phyloP scores from a whole-genome alignment of 2,888 invertebrate species.

The Marasmarcha lunaedactyla region DNA sequence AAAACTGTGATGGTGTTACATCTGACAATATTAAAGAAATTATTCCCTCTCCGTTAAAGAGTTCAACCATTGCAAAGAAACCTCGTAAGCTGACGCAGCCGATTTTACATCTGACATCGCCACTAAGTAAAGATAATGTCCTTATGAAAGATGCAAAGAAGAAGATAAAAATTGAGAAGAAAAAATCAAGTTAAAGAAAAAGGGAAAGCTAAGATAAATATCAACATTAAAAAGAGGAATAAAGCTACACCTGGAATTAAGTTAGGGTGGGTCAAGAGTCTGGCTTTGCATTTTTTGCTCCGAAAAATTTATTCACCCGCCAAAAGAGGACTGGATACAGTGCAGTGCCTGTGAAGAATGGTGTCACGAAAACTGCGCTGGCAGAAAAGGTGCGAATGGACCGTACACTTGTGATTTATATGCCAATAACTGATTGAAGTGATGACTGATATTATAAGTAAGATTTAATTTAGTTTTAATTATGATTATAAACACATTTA shows the following conservation, averaged over 20 bases:
- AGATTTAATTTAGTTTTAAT: not conserved
- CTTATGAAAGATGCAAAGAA: too few relatives aligned
- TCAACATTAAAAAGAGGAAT: not conserved
- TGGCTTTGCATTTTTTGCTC: not conserved
- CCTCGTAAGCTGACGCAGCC: too few relatives aligned
- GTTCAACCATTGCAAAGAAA: too few relatives aligned
- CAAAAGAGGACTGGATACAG: constrained; percentile 2
- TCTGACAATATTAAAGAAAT: too few relatives aligned
- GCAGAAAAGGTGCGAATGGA: not conserved
- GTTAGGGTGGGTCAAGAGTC: not conserved
- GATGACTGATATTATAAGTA: not conserved
- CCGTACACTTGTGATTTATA: constrained; percentile 1
- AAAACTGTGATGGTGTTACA: too few relatives aligned
- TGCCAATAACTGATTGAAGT: not conserved
- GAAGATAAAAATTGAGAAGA: too few relatives aligned
- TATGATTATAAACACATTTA: too few relatives aligned
- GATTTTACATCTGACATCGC: too few relatives aligned
- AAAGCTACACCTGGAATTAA: not conserved
- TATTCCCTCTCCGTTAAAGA: too few relatives aligned
- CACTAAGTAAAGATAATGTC: too few relatives aligned
- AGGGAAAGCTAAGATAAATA: too few relatives aligned
- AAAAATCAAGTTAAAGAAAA: too few relatives aligned
- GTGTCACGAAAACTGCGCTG: constrained; percentile 2
- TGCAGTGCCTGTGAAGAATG: constrained; percentile 3
- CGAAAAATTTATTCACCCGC: constrained; percentile 1